A percentile compares a stretch with the other conserved stretches of the same genome.
phyloP scores from a whole-genome alignment of 2,888 invertebrate genomes.

The Metellina segmentata region DNA sequence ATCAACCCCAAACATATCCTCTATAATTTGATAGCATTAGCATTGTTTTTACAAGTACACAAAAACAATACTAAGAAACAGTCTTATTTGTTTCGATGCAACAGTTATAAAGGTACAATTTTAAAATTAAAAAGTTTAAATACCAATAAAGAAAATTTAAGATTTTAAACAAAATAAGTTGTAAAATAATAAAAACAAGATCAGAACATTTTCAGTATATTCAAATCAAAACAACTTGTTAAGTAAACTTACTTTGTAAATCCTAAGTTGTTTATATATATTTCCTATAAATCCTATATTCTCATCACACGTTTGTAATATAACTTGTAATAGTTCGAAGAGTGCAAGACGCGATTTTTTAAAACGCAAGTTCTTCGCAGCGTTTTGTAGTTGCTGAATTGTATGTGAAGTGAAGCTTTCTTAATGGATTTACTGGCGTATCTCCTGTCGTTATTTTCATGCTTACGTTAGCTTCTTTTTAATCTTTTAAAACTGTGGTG shows the following conservation, averaged over 20 bases:
- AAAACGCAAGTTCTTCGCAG: conserved; percentile 8
- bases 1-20: no score
- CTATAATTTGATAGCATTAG: no score
- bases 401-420: conserved; percentile 25
- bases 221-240: no score
- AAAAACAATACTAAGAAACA: no score
- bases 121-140: not conserved
- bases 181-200: no score
- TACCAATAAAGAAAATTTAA: no score
- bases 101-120: not conserved
- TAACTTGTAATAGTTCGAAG: not conserved
- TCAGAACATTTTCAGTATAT: no score
- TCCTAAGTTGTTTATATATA: conserved; percentile 5
- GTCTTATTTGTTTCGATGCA: no score
- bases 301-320: not conserved
- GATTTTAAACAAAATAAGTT: no score
- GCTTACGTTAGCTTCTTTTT: conserved; percentile 59
- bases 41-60: no score
- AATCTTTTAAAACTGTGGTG: conserved; percentile 69
- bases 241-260: conserved; percentile 27
- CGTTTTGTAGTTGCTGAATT: conserved; percentile 14
- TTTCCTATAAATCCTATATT: conserved; percentile 6
- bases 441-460: conserved; percentile 45
- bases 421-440: conserved; percentile 53
- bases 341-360: not conserved